Evolutionary conservation across 2,113 vertebrate genomes (phyloP).

Genomic region (Takifugu bimaculatus): DNA sequence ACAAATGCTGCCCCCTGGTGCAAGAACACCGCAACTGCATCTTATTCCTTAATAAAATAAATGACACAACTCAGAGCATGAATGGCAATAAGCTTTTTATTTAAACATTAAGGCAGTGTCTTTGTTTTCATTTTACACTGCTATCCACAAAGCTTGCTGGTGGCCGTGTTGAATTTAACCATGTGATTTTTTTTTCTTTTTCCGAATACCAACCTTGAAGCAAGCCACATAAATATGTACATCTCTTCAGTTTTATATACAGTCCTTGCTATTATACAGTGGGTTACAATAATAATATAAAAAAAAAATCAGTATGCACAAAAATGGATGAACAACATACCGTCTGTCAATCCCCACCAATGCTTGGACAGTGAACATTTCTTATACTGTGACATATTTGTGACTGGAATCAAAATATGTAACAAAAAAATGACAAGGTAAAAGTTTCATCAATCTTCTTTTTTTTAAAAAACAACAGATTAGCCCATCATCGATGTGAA

Average conservation of each 20-base stretch:
- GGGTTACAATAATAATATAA: slow-evolving; percentile 67
- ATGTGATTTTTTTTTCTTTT: slow-evolving; percentile 68
- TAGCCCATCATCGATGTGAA: slow-evolving; percentile 29
- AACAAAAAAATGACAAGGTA: slow-evolving; percentile 38
- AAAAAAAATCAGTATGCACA: slow-evolving; percentile 71
- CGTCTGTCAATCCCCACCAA: slow-evolving; percentile 28
- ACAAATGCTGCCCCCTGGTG: slow-evolving; percentile 24
- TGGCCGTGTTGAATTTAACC: slow-evolving; percentile 78
- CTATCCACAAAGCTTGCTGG: slow-evolving; percentile 78
- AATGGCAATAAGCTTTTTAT: slow-evolving; percentile 83
- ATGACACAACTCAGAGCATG: slow-evolving; percentile 33
- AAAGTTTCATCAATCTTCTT: not conserved
- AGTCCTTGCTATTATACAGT: slow-evolving; percentile 77
- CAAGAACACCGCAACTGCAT: not conserved
- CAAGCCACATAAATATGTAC: slow-evolving; percentile 85
- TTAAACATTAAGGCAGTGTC: slow-evolving; percentile 83
- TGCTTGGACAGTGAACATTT: slow-evolving; percentile 48
- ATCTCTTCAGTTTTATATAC: slow-evolving; percentile 79
- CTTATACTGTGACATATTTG: slow-evolving; percentile 29
- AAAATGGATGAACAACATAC: slow-evolving; percentile 70
- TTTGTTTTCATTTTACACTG: slow-evolving; percentile 75
- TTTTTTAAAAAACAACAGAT: slow-evolving; percentile 21
- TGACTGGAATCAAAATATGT: slow-evolving; percentile 19
- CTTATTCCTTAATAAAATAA: not conserved
- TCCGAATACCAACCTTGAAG: slow-evolving; percentile 73